A percentile compares a stretch with the other conserved stretches of the same genome.
phyloP scores from a whole-genome alignment of 2,113 vertebrate genomes.

The Sterrhoptilus dennistouni region DNA sequence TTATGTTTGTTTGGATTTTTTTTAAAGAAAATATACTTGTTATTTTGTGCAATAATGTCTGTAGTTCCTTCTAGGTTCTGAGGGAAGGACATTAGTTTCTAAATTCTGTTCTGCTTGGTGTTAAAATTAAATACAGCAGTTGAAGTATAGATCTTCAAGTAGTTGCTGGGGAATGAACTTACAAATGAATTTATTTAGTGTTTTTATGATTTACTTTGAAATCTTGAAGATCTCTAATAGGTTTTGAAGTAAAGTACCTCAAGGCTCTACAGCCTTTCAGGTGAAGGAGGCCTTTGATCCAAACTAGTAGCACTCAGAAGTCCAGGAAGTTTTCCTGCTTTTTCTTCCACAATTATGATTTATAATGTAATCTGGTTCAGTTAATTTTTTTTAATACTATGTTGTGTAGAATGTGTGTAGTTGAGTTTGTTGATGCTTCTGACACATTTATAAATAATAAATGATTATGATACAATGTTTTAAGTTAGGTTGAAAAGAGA shows the following conservation, averaged over 20 bases:
- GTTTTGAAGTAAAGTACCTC: background rate
- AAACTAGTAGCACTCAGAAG: background rate
- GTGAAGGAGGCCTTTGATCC: background rate
- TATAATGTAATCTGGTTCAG: background rate
- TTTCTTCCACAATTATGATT: background rate
- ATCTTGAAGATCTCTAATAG: background rate
- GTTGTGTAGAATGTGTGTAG: background rate
- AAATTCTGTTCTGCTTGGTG: background rate
- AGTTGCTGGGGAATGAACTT: background rate
- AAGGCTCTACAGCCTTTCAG: background rate
- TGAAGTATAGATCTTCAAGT: background rate
- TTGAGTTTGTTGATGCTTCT: background rate
- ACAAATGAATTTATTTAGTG: background rate
- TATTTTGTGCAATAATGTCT: background rate
- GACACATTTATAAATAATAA: background rate
- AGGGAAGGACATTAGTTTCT: background rate
- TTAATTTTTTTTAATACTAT: background rate
- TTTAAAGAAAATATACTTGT: background rate
- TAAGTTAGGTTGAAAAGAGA: background rate
- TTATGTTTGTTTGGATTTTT: background rate
- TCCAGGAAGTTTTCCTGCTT: background rate
- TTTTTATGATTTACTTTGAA: background rate
- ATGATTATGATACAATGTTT: background rate
- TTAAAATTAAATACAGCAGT: background rate
- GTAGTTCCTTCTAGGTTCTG: background rate